These are phyloP conservation scores for Periophthalmus modestus DNA, from an alignment of 2,113 vertebrate genomes.

Conservation along the genomic window DNA sequence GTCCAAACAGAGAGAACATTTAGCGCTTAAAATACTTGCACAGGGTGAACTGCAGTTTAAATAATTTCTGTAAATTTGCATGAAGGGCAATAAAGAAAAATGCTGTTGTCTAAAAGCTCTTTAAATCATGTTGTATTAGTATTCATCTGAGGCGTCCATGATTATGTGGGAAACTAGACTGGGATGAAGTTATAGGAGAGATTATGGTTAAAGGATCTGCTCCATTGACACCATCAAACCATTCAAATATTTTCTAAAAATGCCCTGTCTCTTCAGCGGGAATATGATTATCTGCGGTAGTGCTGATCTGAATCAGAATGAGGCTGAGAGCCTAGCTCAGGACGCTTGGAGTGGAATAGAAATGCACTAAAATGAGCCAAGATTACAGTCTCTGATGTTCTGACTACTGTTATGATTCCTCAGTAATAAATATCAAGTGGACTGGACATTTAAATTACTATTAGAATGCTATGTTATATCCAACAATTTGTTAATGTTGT, in stretches of 20 bases:
- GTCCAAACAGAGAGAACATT: background rate
- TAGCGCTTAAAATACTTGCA: conserved; percentile 9
- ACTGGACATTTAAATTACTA: background rate
- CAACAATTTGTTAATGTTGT: background rate
- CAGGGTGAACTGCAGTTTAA: background rate
- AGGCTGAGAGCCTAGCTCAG: conserved; percentile 22
- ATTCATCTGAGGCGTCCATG: conserved; percentile 35
- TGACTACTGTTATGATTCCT: conserved; percentile 9
- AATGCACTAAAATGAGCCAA: conserved; percentile 19
- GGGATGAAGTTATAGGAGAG: conserved; percentile 36
- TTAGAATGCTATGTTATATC: background rate
- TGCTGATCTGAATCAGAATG: conserved; percentile 54
- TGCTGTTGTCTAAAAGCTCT: conserved; percentile 17
- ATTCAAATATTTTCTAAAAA: conserved; percentile 54
- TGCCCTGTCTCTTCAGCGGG: conserved; percentile 31
- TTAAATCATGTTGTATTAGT: conserved; percentile 33
- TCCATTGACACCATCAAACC: conserved; percentile 49
- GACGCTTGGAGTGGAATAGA: conserved; percentile 1
- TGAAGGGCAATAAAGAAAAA: background rate
- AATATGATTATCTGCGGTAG: conserved; percentile 52
- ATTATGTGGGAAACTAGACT: conserved; percentile 38
- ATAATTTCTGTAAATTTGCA: background rate
- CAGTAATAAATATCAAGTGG: background rate
- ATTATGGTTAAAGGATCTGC: conserved; percentile 52
- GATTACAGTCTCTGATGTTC: conserved; percentile 16